phyloP scores from a whole-genome alignment of 2,797 vertebrate species.

The Podarcis siculus region DNA sequence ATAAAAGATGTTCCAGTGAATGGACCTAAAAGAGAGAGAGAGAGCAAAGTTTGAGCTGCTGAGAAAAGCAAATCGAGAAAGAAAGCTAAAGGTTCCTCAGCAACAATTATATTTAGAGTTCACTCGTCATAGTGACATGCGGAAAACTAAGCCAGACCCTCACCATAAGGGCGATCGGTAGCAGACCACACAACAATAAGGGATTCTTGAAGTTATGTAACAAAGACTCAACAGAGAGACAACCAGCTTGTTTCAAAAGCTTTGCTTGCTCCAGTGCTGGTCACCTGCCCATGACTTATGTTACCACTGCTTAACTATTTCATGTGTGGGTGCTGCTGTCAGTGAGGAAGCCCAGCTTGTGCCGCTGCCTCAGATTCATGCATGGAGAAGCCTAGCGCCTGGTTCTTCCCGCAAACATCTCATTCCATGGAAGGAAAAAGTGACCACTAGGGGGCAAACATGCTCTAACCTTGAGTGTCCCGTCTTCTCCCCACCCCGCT shows the following conservation, averaged over 20 bases:
- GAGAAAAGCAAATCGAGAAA: not conserved
- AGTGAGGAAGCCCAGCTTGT: too few relatives aligned
- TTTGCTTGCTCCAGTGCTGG: not conserved
- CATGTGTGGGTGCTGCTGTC: not conserved
- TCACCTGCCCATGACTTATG: not conserved
- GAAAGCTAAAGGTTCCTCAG: not conserved
- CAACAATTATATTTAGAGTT: not conserved
- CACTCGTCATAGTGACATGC: not conserved
- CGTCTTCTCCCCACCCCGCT: accelerated
- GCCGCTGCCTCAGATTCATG: not conserved
- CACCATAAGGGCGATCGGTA: not conserved
- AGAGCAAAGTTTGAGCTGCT: not conserved
- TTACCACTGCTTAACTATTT: not conserved
- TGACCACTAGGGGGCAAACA: slow-evolving; percentile 25
- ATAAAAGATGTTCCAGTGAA: slow-evolving; percentile 5
- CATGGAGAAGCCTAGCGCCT: not conserved
- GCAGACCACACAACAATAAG: not conserved
- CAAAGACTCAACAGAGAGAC: not conserved
- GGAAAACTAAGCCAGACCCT: not conserved
- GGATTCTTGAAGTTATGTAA: not conserved
- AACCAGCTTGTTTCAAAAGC: not conserved
- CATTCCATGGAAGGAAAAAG: not conserved
- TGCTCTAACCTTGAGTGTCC: not conserved
- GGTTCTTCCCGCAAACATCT: not conserved
- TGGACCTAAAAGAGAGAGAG: not conserved